Conservation (phyloP, 2,113 vertebrate genomes). For the Mola mola region DNA sequence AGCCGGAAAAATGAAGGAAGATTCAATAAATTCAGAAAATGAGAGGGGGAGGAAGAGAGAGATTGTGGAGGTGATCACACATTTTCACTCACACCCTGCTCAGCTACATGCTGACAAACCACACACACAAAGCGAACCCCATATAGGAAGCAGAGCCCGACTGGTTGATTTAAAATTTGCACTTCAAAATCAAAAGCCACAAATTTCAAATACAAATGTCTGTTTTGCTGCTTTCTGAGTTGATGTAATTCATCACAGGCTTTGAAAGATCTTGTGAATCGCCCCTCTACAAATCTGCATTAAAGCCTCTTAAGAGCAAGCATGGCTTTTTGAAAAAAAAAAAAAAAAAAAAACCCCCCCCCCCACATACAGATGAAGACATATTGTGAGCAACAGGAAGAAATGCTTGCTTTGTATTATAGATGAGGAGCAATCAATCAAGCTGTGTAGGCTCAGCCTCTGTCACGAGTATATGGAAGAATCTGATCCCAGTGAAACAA, state of each 20-base stretch:
- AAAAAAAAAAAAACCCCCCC: too few species aligned
- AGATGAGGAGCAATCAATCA: constrained; percentile 34
- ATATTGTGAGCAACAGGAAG: not conserved
- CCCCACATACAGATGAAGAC: not conserved
- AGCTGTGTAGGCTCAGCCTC: not conserved
- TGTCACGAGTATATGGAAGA: constrained; percentile 20
- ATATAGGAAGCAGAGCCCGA: not conserved
- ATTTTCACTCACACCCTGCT: constrained; percentile 46
- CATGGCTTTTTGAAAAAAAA: too few species aligned
- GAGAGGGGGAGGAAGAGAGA: constrained; percentile 1
- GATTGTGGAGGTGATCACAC: constrained; percentile 30
- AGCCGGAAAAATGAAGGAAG: constrained; percentile 53
- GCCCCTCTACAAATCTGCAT: too few species aligned
- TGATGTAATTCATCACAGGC: constrained; percentile 15
- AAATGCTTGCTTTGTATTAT: constrained; percentile 9
- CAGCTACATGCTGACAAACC: constrained; percentile 35
- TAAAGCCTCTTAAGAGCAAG: too few species aligned
- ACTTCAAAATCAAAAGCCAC: constrained; percentile 20
- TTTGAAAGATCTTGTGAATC: too few species aligned
- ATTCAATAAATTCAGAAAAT: constrained; percentile 44
- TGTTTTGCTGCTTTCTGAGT: constrained; percentile 9
- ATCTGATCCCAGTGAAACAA: constrained; percentile 13
- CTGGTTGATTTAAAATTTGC: constrained; percentile 7
- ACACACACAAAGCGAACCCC: constrained; percentile 4
- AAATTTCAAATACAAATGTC: constrained; percentile 16